Evolutionary conservation across 2,113 vertebrate species (phyloP), one percentile per base, ranked within the genome.

Genomic region (Hippocampus barbouri): DNA sequence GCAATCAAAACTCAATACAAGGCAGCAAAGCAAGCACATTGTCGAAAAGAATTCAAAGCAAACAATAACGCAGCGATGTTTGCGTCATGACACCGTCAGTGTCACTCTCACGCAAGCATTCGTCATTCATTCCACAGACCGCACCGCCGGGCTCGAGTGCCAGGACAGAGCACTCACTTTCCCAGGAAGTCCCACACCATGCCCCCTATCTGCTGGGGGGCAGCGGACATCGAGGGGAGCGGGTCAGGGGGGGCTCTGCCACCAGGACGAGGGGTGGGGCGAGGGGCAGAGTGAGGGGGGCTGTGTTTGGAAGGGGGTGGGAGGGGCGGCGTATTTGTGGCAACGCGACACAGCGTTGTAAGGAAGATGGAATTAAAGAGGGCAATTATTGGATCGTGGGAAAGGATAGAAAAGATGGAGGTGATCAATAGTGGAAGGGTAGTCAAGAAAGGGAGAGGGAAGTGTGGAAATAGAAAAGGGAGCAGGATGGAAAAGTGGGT

Each of bases 161-260:
- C 88, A 89, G 90, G 89, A 90, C 89, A 94, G 78, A 88, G 83
- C 87, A 91, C 90, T 93, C 79, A 82, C 91, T 93, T 93, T 93
- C 92, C 90, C 91, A 92, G 89, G 91, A 93, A 90, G 86, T 82
- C 88, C 87, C 84, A 83, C 86, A 93, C 85, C 89, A 89, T 88
- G 80, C 89, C 88, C 91, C 91, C 86, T 86, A 91, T 89, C 86
- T 93, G 92, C 88, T 92, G 92, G 72, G 85, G 90, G 83, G 86
- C 89, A 76, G 91, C 88, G 66, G 86, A 87, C 80, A 91, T 89
- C 81, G 92, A 85, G 86, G 91, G 84, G 89, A 90, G 91, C 84
- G 90, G 91, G 81, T 94, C 92, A 93, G 89, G 89, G 84, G 85
- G 87, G 45, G 79, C 84, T 93, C 90, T 93, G 88, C 88, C 91